These are phyloP conservation scores for Microtus pennsylvanicus DNA, from an alignment of 2,113 vertebrate genomes.

Conservation along the genomic window DNA sequence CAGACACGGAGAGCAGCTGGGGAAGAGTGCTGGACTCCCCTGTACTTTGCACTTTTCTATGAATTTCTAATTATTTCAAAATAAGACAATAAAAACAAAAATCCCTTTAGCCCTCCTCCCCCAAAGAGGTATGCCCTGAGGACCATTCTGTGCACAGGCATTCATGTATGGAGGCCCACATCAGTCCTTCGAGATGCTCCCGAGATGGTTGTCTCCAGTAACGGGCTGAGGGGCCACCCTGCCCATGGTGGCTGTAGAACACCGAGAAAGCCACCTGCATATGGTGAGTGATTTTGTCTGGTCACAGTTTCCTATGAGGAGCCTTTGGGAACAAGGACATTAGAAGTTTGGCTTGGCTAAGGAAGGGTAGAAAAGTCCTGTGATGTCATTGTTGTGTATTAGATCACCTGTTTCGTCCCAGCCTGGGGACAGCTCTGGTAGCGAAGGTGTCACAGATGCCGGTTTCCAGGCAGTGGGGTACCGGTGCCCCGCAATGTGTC, in stretches of 20 bases:
- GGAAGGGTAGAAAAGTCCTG: not conserved
- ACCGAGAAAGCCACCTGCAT: too few relatives aligned
- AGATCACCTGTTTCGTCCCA: not conserved
- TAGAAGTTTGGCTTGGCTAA: not conserved
- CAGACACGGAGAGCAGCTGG: not conserved
- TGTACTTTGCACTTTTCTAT: not conserved
- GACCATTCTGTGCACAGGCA: too few relatives aligned
- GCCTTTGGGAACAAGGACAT: not conserved
- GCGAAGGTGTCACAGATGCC: not conserved
- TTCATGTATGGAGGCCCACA: not conserved
- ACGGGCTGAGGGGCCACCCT: not conserved
- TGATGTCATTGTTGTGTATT: not conserved
- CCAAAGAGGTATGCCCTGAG: not conserved
- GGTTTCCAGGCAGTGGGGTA: not conserved
- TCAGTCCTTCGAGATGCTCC: not conserved
- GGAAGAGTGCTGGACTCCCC: not conserved
- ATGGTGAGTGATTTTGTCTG: not conserved
- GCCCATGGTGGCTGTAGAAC: not conserved
- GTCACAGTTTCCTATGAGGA: not conserved
- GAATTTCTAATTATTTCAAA: constrained; percentile 17
- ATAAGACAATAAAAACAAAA: not conserved
- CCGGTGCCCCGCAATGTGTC: not conserved
- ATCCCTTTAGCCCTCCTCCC: not conserved
- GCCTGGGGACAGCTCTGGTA: not conserved
- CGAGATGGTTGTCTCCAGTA: not conserved